phyloP scores from a whole-genome alignment of 2,113 vertebrate species.

The Hemibagrus wyckioides region DNA sequence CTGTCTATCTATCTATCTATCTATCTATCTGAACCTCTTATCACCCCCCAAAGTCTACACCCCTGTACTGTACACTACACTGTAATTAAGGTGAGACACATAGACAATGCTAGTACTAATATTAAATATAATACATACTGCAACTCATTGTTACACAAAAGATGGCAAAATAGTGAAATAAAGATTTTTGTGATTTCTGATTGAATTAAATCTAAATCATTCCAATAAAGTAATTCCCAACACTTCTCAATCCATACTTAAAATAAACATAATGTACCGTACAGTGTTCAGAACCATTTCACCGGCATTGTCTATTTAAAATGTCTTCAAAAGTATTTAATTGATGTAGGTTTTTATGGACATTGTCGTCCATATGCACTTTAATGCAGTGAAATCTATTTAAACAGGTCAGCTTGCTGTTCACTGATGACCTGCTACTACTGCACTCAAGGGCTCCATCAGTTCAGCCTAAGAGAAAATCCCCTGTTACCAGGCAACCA shows the following conservation, averaged over 20 bases:
- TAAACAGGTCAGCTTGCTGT: background rate
- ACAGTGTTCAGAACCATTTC: background rate
- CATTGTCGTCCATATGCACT: background rate
- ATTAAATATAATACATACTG: background rate
- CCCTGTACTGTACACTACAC: too few relatives aligned
- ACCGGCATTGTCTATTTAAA: background rate
- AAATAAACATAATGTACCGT: background rate
- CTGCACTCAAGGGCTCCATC: slow-evolving; percentile 33
- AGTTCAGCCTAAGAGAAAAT: slow-evolving; percentile 38
- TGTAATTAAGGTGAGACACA: too few relatives aligned
- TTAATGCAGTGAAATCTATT: slow-evolving; percentile 11
- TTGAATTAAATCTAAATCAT: background rate
- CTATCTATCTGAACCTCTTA: too few relatives aligned
- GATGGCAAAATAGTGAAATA: background rate
- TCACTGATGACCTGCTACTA: slow-evolving; percentile 37
- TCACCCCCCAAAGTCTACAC: too few relatives aligned
- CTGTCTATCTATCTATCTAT: too few relatives aligned
- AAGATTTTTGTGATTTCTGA: background rate
- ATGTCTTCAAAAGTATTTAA: background rate
- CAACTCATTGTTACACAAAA: background rate
- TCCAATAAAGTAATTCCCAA: background rate
- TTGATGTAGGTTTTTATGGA: background rate
- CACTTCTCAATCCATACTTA: background rate
- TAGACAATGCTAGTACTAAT: too few relatives aligned
- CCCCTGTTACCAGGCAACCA: slow-evolving; percentile 53